phyloP scores from a whole-genome alignment of 2,797 vertebrate species.

The Poeciliopsis presidionis region DNA sequence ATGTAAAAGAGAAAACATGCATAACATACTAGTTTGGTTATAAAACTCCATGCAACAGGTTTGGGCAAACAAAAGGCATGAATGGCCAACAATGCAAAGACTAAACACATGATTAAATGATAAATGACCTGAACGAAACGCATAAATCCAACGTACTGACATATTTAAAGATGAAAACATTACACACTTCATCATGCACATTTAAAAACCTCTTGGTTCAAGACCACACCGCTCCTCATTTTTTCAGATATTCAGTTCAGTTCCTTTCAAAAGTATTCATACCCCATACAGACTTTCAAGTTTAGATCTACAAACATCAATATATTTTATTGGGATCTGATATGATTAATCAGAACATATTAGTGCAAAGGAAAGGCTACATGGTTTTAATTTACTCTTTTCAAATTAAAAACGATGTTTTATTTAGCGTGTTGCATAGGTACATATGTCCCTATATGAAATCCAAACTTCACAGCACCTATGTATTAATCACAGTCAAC shows the following conservation, averaged over 20 bases:
- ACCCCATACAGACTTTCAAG: neutral
- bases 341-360: neutral
- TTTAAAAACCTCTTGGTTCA: neutral
- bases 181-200: neutral
- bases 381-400: neutral
- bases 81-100: conserved; percentile 11
- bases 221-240: neutral
- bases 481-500: neutral
- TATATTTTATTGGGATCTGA: neutral
- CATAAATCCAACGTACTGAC: neutral
- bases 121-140: neutral
- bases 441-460: neutral
- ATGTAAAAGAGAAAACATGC: neutral
- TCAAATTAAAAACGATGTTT: neutral
- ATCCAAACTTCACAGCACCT: neutral
- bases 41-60: conserved; percentile 59
- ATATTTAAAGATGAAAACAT: neutral
- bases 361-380: neutral
- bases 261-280: neutral
- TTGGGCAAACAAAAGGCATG: conserved; percentile 17
- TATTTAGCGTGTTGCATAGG: too few species aligned
- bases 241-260: neutral
- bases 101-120: conserved; percentile 12
- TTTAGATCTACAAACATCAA: neutral
- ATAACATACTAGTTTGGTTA: conserved; percentile 21